Evolutionary conservation across 2,113 vertebrate species (phyloP).

Genomic region (Ranitomeya imitator): DNA sequence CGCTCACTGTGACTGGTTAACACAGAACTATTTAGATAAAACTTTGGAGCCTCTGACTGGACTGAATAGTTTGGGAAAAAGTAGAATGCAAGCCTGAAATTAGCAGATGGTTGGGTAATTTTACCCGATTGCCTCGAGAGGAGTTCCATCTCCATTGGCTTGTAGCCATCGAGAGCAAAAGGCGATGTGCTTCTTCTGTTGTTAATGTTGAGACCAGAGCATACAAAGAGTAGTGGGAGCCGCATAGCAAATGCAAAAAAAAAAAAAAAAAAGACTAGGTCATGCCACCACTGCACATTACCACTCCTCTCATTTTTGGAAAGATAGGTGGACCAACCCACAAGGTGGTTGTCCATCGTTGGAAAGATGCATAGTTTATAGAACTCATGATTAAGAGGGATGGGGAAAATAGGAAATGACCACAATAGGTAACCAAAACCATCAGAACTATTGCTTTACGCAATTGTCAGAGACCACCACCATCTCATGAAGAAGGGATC

Average conservation of each 20-base stretch:
- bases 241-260: background rate
- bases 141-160: background rate
- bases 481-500: background rate
- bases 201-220: too few relatives aligned
- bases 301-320: background rate
- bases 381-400: background rate
- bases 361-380: background rate
- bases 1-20: background rate
- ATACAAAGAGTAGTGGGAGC: too few relatives aligned
- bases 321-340: too few relatives aligned
- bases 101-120: background rate
- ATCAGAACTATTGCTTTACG: background rate
- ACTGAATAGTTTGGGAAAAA: background rate
- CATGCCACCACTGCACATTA: background rate
- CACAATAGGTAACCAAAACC: background rate
- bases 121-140: background rate
- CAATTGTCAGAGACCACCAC: background rate
- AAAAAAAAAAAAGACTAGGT: background rate
- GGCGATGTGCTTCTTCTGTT: too few relatives aligned
- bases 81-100: background rate
- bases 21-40: background rate
- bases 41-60: background rate
- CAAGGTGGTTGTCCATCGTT: background rate
- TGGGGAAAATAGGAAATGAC: too few relatives aligned
- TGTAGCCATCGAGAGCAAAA: background rate